Evolutionary conservation across 1,140 invertebrate genomes (phyloP).

Genomic region (Atta colombica): DNA sequence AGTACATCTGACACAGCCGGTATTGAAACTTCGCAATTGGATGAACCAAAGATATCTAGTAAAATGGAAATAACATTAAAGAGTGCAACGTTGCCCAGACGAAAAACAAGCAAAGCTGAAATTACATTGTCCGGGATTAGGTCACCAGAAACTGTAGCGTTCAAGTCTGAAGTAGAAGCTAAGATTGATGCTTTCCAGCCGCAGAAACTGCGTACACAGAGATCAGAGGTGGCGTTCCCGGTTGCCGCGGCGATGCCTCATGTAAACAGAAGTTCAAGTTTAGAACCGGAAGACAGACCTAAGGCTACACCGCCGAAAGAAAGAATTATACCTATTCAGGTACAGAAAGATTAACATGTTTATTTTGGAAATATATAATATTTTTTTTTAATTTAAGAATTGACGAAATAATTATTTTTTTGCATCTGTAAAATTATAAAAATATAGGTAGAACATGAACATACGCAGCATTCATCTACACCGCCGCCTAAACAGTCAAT

Average conservation of each 20-base stretch:
- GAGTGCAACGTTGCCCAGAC: conserved; percentile 89
- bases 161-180: conserved; percentile 88
- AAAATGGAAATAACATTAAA: conserved; percentile 90
- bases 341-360: conserved; percentile 20
- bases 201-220: conserved; percentile 85
- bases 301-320: conserved; percentile 83
- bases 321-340: conserved; percentile 88
- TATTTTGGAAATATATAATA: neutral
- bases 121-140: conserved; percentile 87
- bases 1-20: neutral
- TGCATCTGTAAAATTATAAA: neutral
- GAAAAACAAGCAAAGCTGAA: conserved; percentile 89
- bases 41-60: conserved; percentile 84
- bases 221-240: conserved; percentile 88
- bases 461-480: conserved; percentile 69
- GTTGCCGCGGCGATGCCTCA: conserved; percentile 84
- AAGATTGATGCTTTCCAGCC: conserved; percentile 86
- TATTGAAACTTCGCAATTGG: conserved; percentile 62
- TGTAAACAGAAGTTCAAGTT: conserved; percentile 82
- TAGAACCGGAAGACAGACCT: conserved; percentile 82
- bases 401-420: neutral
- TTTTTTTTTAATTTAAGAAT: neutral
- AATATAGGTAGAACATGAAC: conserved; percentile 73
- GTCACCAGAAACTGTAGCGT: conserved; percentile 84
- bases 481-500: conserved; percentile 86